These are phyloP conservation scores for Scaptomyza graminum DNA, from an alignment of 1,140 invertebrate species.

Conservation along the genomic window DNA sequence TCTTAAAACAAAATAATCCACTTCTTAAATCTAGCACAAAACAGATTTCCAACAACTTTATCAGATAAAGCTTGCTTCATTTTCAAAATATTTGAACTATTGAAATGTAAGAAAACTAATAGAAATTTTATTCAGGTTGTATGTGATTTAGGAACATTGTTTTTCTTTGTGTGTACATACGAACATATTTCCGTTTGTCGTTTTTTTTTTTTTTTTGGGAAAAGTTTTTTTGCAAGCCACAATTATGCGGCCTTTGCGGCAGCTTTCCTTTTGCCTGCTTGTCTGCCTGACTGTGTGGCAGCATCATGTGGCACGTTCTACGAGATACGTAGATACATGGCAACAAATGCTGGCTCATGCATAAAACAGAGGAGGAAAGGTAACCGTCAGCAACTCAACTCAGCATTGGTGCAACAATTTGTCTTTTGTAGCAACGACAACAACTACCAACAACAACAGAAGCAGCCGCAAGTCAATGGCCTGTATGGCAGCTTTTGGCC, in stretches of 20 bases:
- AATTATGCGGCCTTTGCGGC: constrained; percentile 60
- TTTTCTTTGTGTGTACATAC: constrained; percentile 31
- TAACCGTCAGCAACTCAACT: constrained; percentile 3
- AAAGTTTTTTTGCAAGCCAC: constrained; percentile 49
- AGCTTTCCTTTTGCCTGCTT: constrained; percentile 63
- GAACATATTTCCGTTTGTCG: constrained; percentile 27
- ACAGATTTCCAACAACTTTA: too few species aligned
- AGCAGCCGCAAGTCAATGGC: constrained; percentile 41
- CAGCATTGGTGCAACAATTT: constrained; percentile 29
- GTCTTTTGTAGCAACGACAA: constrained; percentile 21
- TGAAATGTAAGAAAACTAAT: too few species aligned
- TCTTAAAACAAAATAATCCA: too few species aligned
- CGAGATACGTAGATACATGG: constrained; percentile 31
- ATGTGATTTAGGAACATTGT: neutral
- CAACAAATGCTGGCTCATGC: constrained; percentile 37
- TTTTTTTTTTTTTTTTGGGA: constrained; percentile 9
- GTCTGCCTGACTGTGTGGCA: constrained; percentile 17
- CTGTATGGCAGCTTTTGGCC: constrained; percentile 14
- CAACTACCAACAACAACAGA: constrained; percentile 13
- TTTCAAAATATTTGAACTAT: too few species aligned
- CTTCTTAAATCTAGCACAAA: too few species aligned
- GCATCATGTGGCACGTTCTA: constrained; percentile 57
- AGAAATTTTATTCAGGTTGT: neutral
- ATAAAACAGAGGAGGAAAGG: constrained; percentile 31
- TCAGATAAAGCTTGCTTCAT: too few species aligned